Percentiles rank a stretch among this genome's conserved stretches.
These are phyloP conservation scores for Rhabdomys pumilio DNA, from an alignment of 2,797 vertebrate species.

Conservation along the genomic window DNA sequence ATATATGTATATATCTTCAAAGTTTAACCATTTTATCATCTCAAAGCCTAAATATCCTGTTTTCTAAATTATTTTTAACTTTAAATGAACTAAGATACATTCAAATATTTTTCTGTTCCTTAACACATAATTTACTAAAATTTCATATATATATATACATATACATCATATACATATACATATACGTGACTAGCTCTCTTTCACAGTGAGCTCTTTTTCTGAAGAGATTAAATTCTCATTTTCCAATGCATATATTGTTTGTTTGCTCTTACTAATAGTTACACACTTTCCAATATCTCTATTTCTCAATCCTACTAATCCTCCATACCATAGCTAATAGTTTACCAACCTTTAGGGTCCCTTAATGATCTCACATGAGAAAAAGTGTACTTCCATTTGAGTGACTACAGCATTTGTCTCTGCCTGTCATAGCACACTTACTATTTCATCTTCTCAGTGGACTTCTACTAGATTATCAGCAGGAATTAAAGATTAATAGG, in stretches of 20 bases:
- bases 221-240: neutral
- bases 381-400: neutral
- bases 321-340: neutral
- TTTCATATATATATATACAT: no score
- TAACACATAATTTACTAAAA: no score
- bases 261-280: neutral
- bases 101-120: neutral
- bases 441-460: neutral
- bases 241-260: neutral
- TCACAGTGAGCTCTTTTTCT: neutral
- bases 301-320: neutral
- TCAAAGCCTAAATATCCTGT: neutral
- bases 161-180: neutral
- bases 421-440: neutral
- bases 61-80: conserved; percentile 9
- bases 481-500: neutral
- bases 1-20: neutral
- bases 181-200: neutral
- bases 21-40: neutral
- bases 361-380: neutral
- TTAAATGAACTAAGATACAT: neutral
- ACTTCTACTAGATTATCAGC: neutral
- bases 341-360: neutral
- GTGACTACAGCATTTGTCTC: neutral
- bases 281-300: neutral